A percentile compares a stretch with the other conserved stretches of the same genome.
Conservation (phyloP, 1,140 invertebrate species). For the Leptopilina boulardi region DNA sequence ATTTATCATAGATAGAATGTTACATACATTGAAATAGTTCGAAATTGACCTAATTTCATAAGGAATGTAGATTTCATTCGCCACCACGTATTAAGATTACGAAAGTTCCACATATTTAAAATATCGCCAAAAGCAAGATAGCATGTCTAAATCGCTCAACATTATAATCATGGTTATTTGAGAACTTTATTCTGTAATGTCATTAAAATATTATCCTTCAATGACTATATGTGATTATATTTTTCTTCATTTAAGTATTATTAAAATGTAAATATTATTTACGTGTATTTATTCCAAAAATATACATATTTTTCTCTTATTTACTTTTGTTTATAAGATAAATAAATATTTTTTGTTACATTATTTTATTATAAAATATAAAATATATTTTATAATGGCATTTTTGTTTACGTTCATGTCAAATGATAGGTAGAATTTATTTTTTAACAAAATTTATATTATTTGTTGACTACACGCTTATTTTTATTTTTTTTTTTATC, state of each 20-base stretch:
- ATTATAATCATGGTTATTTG: constrained; percentile 6
- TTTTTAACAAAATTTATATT: no score
- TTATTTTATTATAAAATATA: not conserved
- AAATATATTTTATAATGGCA: not conserved
- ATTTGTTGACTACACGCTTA: no score
- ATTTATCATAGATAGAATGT: not conserved
- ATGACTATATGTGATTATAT: not conserved
- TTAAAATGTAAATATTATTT: no score
- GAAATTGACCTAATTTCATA: constrained; percentile 34
- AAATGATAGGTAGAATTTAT: no score
- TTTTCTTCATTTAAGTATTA: no score
- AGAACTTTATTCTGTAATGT: not conserved
- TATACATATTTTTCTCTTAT: no score
- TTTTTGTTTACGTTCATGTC: not conserved
- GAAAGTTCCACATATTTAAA: constrained; percentile 17
- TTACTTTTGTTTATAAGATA: not conserved
- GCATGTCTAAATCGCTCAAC: not conserved
- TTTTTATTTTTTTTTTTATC: no score
- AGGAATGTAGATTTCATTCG: constrained; percentile 39
- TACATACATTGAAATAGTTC: constrained; percentile 17
- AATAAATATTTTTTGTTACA: not conserved
- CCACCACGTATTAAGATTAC: not conserved
- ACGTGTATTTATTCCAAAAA: no score
- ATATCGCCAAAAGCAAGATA: constrained; percentile 14
- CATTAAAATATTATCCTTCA: not conserved